These are phyloP conservation scores for Bombus turneri DNA, from an alignment of 1,140 invertebrate species.

Conservation along the genomic window DNA sequence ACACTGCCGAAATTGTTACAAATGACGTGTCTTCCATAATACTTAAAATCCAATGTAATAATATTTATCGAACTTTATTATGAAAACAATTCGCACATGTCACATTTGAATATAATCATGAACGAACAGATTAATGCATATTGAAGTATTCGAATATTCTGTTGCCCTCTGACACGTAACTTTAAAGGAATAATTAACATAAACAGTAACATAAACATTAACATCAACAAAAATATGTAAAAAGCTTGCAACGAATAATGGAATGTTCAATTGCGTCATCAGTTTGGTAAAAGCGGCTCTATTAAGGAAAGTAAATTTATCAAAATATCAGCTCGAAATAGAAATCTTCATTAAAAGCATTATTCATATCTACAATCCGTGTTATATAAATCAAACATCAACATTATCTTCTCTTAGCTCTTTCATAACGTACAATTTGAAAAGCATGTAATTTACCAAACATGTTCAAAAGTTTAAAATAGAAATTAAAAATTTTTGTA, in stretches of 20 bases:
- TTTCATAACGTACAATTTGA: neutral
- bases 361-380: neutral
- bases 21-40: neutral
- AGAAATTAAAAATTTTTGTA: neutral
- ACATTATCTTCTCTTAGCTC: too few species aligned
- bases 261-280: neutral
- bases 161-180: neutral
- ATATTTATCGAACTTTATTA: neutral
- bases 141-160: neutral
- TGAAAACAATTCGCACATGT: neutral
- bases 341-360: neutral
- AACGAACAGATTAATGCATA: neutral
- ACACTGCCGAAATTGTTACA: neutral
- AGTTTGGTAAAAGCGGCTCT: neutral
- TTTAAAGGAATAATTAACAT: neutral
- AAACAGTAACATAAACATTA: neutral
- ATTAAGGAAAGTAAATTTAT: neutral
- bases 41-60: neutral
- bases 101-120: neutral
- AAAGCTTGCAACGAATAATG: too few species aligned
- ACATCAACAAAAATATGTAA: neutral
- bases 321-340: too few species aligned
- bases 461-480: neutral
- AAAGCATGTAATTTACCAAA: neutral
- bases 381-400: too few species aligned